Conservation (phyloP, 2,797 vertebrate genomes). For the Anguilla obscura region DNA sequence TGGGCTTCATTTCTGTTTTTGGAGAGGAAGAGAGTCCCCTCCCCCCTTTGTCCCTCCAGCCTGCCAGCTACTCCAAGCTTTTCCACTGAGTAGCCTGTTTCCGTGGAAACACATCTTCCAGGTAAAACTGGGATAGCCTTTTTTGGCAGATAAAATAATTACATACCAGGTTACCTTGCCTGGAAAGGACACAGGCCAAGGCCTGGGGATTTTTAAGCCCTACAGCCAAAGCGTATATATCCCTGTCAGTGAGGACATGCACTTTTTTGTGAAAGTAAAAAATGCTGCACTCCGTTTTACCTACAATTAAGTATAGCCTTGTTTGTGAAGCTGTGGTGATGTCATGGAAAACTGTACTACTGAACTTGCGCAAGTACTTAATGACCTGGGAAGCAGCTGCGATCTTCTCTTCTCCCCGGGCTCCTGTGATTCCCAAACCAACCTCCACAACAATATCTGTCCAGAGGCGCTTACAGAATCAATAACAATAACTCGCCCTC, state of each 20-base stretch:
- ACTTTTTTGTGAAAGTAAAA: conserved; percentile 38
- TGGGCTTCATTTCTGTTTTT: conserved; percentile 42
- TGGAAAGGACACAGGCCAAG: conserved; percentile 38
- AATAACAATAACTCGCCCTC: background rate
- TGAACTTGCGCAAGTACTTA: conserved; percentile 13
- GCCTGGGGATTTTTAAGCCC: conserved; percentile 40
- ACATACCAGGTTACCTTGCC: conserved; percentile 49
- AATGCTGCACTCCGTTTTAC: conserved; percentile 5
- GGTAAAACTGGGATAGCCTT: conserved; percentile 37
- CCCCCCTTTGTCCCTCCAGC: background rate
- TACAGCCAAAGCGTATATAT: conserved; percentile 30
- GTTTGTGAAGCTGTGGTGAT: conserved; percentile 26
- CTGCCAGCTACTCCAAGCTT: conserved; percentile 34
- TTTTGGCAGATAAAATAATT: conserved; percentile 47
- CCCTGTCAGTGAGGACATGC: conserved; percentile 16
- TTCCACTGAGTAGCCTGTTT: conserved; percentile 46
- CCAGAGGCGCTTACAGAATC: background rate
- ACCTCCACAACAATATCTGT: background rate
- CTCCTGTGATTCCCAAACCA: conserved; percentile 18
- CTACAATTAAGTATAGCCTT: conserved; percentile 43
- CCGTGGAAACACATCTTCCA: conserved; percentile 48
- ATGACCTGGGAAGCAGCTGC: background rate
- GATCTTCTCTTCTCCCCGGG: background rate
- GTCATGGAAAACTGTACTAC: conserved; percentile 4
- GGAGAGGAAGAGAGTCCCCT: conserved; percentile 7